Base-by-base conservation (phyloP, 1,140 invertebrate species). In the Daktulosphaira vitifoliae region DNA sequence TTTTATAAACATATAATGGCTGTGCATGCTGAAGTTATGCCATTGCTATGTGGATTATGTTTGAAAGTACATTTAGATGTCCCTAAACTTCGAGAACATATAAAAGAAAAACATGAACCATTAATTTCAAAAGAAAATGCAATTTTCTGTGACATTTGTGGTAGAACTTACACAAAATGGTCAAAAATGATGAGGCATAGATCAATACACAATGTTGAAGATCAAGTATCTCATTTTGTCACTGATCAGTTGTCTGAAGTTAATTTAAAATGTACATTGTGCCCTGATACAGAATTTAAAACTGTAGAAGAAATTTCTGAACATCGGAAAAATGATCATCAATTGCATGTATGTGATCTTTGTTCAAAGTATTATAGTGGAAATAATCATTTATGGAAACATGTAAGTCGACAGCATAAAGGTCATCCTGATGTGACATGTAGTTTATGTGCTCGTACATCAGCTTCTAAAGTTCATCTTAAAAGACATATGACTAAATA, bases 361-460 rank as follows among this genome's bases (percentile, higher is more conserved):
- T 83, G 82, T 69, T 79, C 79, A 66, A 83, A 83, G 68, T 82
- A 78, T 65, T 83, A 83, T 48, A 81, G 81, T 0, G 71, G 81
- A 7, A 82, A 80, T 1, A 81, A 81, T 3, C 81, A 82, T 68
- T 68, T 84, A 7, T 82, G 81, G 81, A 84, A 84, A 68, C 82
- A 84, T 66, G 81, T 82, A 0, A 82, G 82, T 68, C 73, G 81
- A 33, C 76, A 81, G 22, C 82, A 84, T 66, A 82, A 82, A 71
- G 79, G 78, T 20, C 81, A 83, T 68, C 76, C 77, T 15, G 79
- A 80, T 50, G 77, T 83, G 1, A 83, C 81, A 0, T 83, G 82
- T 70, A 77, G 77, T 25, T 76, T 80, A 16, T 83, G 82, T 67
- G 71, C 78, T 42, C 81, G 81, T 67, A 82, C 81, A 0, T 82